These are phyloP conservation scores for Melierax canorus DNA, from an alignment of 2,113 vertebrate genomes.

Conservation along the genomic window DNA sequence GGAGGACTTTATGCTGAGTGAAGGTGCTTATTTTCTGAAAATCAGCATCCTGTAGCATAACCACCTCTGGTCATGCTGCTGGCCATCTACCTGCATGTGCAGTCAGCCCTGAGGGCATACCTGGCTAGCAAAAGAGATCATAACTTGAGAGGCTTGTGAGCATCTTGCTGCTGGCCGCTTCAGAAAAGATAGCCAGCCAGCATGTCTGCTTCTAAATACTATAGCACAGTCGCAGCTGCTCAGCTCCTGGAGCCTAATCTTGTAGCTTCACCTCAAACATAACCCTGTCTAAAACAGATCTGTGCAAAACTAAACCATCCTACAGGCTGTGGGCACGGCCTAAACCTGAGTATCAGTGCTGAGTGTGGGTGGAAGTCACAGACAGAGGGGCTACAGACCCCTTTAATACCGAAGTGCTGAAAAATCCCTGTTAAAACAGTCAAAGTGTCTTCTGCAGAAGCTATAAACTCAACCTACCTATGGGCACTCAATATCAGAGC, in stretches of 20 bases:
- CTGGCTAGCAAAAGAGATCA: background rate
- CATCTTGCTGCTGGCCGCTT: background rate
- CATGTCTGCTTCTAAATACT: background rate
- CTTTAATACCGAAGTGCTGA: background rate
- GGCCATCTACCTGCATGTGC: background rate
- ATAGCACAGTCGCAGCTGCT: background rate
- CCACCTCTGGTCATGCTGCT: background rate
- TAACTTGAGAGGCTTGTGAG: background rate
- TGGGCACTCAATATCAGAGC: background rate
- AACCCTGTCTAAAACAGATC: background rate
- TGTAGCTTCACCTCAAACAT: background rate
- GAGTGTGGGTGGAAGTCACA: background rate
- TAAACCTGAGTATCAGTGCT: background rate
- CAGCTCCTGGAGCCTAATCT: background rate
- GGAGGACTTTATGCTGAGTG: background rate
- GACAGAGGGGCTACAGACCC: background rate
- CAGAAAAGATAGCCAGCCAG: background rate
- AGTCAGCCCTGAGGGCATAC: background rate
- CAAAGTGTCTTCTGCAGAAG: background rate
- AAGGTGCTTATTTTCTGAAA: background rate
- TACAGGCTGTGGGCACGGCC: background rate
- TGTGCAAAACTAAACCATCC: background rate
- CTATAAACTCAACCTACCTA: background rate
- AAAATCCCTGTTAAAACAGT: background rate
- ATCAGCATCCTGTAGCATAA: background rate